A percentile compares a stretch with the other conserved stretches of the same genome.
Conservation (phyloP, 2,113 vertebrate species). For the Ginglymostoma cirratum region DNA sequence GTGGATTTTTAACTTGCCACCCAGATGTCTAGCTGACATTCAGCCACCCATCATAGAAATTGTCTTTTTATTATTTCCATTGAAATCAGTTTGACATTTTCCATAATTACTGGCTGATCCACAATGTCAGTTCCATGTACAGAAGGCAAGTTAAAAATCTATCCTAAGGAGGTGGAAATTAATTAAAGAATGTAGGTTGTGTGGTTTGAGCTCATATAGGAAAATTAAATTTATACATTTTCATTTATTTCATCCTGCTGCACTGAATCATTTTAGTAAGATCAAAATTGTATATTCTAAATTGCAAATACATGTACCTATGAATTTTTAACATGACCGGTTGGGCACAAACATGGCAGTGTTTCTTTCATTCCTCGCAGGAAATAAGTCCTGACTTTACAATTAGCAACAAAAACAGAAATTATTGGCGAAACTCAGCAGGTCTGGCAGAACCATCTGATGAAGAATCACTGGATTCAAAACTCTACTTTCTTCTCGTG, state of each 20-base stretch:
- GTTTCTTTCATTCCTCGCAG: neutral
- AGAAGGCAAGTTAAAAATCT: neutral
- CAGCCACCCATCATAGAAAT: neutral
- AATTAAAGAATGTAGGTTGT: neutral
- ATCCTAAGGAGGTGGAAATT: neutral
- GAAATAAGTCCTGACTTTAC: conserved; percentile 2
- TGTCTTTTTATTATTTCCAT: neutral
- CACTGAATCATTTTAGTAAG: neutral
- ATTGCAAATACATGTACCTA: neutral
- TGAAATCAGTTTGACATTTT: neutral
- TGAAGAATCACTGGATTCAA: no score
- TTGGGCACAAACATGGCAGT: neutral
- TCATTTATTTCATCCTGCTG: neutral
- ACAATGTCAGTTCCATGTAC: neutral
- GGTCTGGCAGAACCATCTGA: no score
- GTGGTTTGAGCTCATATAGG: neutral
- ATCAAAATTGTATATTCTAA: neutral
- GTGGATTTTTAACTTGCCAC: neutral
- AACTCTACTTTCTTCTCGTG: no score
- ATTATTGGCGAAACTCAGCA: no score
- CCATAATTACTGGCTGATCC: neutral
- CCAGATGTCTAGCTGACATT: neutral
- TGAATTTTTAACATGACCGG: neutral
- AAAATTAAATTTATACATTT: neutral
- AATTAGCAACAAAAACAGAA: neutral